Evolutionary conservation across 1,140 invertebrate species (phyloP).

Genomic region (Tetragnatha versicolor): DNA sequence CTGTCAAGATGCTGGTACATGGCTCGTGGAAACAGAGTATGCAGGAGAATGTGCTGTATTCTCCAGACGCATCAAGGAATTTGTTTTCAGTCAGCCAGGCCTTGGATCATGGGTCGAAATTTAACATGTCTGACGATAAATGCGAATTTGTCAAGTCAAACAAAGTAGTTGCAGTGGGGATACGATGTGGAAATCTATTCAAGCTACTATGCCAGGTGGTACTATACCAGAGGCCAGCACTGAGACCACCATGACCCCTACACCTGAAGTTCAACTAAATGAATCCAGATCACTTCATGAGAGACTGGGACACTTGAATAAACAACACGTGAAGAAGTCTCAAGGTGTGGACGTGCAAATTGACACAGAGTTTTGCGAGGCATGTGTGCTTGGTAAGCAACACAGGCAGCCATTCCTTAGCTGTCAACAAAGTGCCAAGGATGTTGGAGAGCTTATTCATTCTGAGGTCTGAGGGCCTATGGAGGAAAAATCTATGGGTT

Average conservation of each 20-base stretch:
- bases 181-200: not conserved
- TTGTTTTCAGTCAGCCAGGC: too few species aligned
- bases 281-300: not conserved
- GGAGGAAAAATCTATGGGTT: constrained; percentile 7
- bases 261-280: not conserved
- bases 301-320: not conserved
- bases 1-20: too few species aligned
- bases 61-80: too few species aligned
- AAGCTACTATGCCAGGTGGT: not conserved
- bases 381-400: not conserved
- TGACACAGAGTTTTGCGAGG: not conserved
- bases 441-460: constrained; percentile 49
- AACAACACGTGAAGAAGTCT: not conserved
- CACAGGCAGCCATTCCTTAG: not conserved
- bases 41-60: too few species aligned
- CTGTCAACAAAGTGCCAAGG: not conserved
- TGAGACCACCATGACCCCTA: too few species aligned
- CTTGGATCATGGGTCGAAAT: too few species aligned
- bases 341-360: not conserved
- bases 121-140: too few species aligned
- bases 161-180: not conserved
- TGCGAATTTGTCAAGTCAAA: not conserved
- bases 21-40: too few species aligned
- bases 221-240: not conserved
- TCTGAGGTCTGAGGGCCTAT: constrained; percentile 55